Conservation (phyloP, 2,113 vertebrate genomes). For the Calonectris borealis region DNA sequence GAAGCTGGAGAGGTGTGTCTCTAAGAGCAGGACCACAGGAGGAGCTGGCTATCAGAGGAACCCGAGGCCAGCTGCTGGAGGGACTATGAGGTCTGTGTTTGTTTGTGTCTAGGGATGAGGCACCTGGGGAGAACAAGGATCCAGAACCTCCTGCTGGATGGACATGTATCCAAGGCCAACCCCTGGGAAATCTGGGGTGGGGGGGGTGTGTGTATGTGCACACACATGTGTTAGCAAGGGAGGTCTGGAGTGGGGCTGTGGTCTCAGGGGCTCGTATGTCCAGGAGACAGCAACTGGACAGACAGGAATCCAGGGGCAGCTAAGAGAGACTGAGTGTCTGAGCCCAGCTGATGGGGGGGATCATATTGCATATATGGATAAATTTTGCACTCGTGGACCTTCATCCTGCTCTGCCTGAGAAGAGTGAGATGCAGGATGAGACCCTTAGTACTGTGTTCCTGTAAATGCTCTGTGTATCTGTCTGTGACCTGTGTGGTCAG, state of each 20-base stretch:
- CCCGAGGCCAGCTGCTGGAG: background rate
- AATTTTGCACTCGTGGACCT: background rate
- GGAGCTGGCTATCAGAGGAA: background rate
- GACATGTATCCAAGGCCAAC: background rate
- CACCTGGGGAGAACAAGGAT: background rate
- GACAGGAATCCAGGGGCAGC: background rate
- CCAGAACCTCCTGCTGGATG: background rate
- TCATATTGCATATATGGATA: rapidly evolving
- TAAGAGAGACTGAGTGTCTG: background rate
- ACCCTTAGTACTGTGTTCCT: too few species aligned
- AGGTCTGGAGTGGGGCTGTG: background rate
- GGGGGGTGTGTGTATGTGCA: rapidly evolving
- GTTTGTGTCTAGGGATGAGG: background rate
- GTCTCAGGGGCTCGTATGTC: rapidly evolving
- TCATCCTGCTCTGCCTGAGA: background rate
- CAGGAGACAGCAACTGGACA: background rate
- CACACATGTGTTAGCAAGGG: rapidly evolving
- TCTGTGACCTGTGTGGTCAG: background rate
- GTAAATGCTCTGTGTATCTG: background rate
- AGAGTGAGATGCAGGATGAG: background rate
- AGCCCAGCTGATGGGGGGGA: rapidly evolving
- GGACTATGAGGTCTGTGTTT: too few species aligned
- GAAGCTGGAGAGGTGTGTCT: background rate
- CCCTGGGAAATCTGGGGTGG: background rate
- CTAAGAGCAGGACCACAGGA: background rate